phyloP scores from a whole-genome alignment of 2,888 invertebrate species.

The Lasioglossum lativentre region DNA sequence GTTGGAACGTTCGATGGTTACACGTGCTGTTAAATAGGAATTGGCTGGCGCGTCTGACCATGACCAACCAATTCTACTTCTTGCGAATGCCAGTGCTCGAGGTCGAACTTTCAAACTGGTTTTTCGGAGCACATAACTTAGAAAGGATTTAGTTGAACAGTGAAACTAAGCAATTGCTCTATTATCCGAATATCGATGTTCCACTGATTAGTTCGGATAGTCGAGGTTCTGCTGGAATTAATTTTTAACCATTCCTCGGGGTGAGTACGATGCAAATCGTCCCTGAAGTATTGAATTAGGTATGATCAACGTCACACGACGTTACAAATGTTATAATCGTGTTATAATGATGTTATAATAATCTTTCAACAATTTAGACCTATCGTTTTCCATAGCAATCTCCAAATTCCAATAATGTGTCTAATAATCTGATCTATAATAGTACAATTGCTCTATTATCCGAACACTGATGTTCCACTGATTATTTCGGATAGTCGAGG shows the following conservation, averaged over 20 bases:
- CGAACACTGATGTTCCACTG: neutral
- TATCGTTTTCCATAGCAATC: no score
- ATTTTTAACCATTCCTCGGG: neutral
- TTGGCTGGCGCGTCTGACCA: neutral
- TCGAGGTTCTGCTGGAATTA: neutral
- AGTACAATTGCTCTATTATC: no score
- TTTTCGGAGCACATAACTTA: neutral
- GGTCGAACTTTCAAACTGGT: neutral
- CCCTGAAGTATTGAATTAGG: no score
- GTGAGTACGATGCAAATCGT: neutral
- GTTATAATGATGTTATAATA: no score
- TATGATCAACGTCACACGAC: no score
- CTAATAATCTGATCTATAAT: no score
- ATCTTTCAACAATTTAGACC: no score
- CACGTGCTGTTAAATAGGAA: neutral
- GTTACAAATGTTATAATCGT: no score
- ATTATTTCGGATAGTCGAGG: neutral
- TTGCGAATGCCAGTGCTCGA: neutral
- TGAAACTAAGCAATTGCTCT: neutral
- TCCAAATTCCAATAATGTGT: no score
- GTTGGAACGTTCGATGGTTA: neutral
- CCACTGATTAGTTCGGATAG: neutral
- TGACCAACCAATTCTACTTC: slow-evolving; percentile 1
- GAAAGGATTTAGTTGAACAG: neutral
- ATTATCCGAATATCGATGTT: neutral